Percentiles rank a stretch among this genome's conserved stretches.
phyloP scores from a whole-genome alignment of 1,140 invertebrate genomes.

The Drosophila kanapiae region DNA sequence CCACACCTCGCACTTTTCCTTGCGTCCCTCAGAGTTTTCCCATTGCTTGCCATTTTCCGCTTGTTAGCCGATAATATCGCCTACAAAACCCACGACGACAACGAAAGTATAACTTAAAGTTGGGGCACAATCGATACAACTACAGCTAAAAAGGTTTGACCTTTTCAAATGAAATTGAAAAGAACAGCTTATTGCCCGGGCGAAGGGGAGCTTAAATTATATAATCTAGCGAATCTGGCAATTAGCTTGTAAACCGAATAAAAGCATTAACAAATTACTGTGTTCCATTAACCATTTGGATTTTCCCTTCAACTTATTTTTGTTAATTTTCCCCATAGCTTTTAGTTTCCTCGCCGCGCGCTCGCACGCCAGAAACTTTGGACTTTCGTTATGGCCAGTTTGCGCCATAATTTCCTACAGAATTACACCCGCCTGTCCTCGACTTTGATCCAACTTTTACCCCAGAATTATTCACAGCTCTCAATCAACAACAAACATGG shows the following conservation, averaged over 20 bases:
- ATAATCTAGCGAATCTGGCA: conserved; percentile 28
- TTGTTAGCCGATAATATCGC: conserved; percentile 68
- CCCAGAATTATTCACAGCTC: conserved; percentile 21
- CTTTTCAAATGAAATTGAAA: conserved; percentile 23
- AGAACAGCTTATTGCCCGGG: background rate
- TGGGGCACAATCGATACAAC: conserved; percentile 11
- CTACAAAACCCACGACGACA: conserved; percentile 8
- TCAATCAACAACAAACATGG: conserved; percentile 22
- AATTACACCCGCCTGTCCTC: background rate
- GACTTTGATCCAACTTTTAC: conserved; percentile 32
- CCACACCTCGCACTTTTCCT: conserved; percentile 9
- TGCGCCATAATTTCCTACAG: conserved; percentile 2
- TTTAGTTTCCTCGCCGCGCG: background rate
- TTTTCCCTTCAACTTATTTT: background rate
- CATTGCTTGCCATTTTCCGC: conserved; percentile 56
- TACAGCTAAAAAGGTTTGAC: conserved; percentile 25
- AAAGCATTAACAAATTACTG: conserved; percentile 19
- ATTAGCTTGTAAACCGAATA: conserved; percentile 21
- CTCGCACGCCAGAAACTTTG: background rate
- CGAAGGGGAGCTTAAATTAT: background rate
- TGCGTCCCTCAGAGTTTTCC: conserved; percentile 8
- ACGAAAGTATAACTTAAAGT: conserved; percentile 35
- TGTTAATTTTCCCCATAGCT: background rate
- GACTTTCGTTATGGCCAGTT: conserved; percentile 14
- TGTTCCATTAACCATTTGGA: background rate